A percentile compares a stretch with the other conserved stretches of the same genome.
phyloP scores from a whole-genome alignment of 1,140 invertebrate genomes.

The Procambarus virginalis region DNA sequence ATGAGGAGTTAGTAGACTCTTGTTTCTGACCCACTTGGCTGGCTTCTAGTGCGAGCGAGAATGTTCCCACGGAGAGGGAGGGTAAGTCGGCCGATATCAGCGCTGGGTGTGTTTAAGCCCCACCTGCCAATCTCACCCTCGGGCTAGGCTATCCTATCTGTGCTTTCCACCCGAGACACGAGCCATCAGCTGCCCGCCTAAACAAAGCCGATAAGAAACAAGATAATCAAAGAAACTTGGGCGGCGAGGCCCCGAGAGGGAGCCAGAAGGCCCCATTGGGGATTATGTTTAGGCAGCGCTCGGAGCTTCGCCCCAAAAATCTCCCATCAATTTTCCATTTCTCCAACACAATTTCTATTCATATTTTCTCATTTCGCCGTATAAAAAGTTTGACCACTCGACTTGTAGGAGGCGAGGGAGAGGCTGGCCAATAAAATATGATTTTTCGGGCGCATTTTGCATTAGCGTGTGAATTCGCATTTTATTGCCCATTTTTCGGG shows the following conservation, averaged over 20 bases:
- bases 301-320: constrained; percentile 42
- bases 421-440: constrained; percentile 59
- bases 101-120: neutral
- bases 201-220: constrained; percentile 29
- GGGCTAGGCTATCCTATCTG: neutral
- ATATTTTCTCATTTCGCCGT: constrained; percentile 67
- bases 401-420: constrained; percentile 62
- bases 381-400: constrained; percentile 68
- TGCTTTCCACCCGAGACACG: neutral
- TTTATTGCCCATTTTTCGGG: constrained; percentile 53
- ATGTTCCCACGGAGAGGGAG: neutral
- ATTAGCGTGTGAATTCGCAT: constrained; percentile 61
- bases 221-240: constrained; percentile 38
- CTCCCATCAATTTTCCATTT: constrained; percentile 67
- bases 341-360: constrained; percentile 68
- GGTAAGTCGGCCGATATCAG: neutral
- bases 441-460: constrained; percentile 66
- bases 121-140: constrained; percentile 1
- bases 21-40: neutral
- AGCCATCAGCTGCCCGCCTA: constrained; percentile 2
- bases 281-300: constrained; percentile 61
- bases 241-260: neutral
- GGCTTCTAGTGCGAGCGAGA: neutral
- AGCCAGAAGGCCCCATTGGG: constrained; percentile 12
- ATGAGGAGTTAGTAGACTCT: neutral